Percentiles rank a stretch among this genome's conserved stretches.
These are phyloP conservation scores for Oreonectes daqikongensis DNA, from an alignment of 2,797 vertebrate species.

Conservation along the genomic window DNA sequence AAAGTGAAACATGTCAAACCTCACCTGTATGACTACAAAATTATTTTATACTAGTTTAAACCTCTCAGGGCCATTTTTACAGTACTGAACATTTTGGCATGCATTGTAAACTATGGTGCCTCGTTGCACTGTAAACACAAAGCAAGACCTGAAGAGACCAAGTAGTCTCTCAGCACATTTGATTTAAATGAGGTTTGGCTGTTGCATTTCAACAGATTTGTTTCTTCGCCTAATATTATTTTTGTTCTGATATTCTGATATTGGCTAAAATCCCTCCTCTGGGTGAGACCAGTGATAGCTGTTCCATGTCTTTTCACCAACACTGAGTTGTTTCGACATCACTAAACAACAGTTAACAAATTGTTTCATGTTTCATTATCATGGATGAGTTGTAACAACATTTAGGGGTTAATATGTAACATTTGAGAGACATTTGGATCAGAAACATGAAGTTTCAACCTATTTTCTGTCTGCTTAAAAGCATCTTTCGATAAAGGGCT, in stretches of 20 bases:
- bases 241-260: slow-evolving; percentile 32
- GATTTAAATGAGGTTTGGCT: slow-evolving; percentile 42
- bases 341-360: slow-evolving; percentile 18
- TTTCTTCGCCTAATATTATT: slow-evolving; percentile 27
- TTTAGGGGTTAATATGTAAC: background rate
- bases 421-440: background rate
- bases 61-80: slow-evolving; percentile 26
- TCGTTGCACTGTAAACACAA: slow-evolving; percentile 21
- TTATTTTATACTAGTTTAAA: slow-evolving; percentile 23
- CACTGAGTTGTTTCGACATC: slow-evolving; percentile 19
- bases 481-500: background rate
- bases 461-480: background rate
- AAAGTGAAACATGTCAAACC: slow-evolving; percentile 13
- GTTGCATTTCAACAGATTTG: slow-evolving; percentile 19
- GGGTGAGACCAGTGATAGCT: slow-evolving; percentile 6
- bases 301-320: slow-evolving; percentile 16
- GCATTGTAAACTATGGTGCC: background rate
- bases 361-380: background rate
- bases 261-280: slow-evolving; percentile 18
- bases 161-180: slow-evolving; percentile 39
- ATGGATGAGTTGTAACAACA: background rate
- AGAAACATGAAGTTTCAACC: background rate
- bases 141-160: slow-evolving; percentile 22
- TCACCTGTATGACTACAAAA: slow-evolving; percentile 30
- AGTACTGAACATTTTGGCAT: slow-evolving; percentile 17